Evolutionary conservation across 2,888 invertebrate genomes (phyloP), one percentile per base, ranked within the genome.

Genomic region (Eristalinus sepulchralis): DNA sequence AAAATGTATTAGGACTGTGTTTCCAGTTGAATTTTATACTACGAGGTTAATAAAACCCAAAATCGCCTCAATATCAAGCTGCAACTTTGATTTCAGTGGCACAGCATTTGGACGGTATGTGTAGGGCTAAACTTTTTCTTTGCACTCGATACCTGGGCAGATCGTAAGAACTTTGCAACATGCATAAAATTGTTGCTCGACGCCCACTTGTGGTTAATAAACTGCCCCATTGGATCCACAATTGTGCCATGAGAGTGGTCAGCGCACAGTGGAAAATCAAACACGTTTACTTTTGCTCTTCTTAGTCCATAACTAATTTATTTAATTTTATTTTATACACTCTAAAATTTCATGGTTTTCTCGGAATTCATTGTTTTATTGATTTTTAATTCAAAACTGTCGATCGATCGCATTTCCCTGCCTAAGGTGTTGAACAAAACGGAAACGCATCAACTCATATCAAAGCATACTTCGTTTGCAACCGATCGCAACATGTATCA

Each of bases 221-320:
- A n/a, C n/a, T n/a, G n/a, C n/a, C n/a, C n/a, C n/a, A n/a, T n/a
- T n/a, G n/a, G n/a, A n/a, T n/a, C n/a, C n/a, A n/a, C n/a, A n/a
- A n/a, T n/a, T n/a, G n/a, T n/a, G n/a, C n/a, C n/a, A 27, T 3
- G 4, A 53, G 17, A 17, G 5, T 17, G 4, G 1, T 10, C 39
- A 39, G n/a, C 39, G 1, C 53, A 57, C 24, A 8, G 11, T 17
- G 1, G 55, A 11, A 60, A 62, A 55, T n/a, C 55, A 68, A 57
- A 68, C 39, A 36, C 72, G n/a, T 20, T 33, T 9, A 17, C 9
- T 11, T 59, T 63, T 68, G 80, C 75, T 60, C 59, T 76, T 67
- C 77, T 70, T 79, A 70, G 79, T 79, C 59, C 79, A 73, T 83
- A 79, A 17, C 63, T 60, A 62, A 75, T 83, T 59, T 83, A 75